Percentiles rank a stretch among this genome's conserved stretches.
Evolutionary conservation across 2,888 invertebrate genomes (phyloP).

Genomic region (Clanis bilineata): DNA sequence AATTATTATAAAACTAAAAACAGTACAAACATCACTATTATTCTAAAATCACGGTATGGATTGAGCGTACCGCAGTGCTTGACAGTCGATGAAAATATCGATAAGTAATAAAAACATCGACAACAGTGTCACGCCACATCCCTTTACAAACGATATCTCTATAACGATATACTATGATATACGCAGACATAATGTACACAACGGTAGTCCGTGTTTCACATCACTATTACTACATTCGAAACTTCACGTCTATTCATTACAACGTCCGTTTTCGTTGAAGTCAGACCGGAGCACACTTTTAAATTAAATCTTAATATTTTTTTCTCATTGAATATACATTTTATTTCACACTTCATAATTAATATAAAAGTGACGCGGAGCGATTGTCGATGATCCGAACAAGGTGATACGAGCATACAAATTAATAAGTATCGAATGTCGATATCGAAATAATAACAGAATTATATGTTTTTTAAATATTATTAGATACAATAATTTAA

Average conservation of each 20-base stretch:
- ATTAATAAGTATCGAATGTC: background rate
- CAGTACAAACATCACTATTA: slow-evolving; percentile 4
- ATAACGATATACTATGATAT: slow-evolving; percentile 57
- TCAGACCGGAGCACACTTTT: slow-evolving; percentile 43
- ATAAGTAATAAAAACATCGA: slow-evolving; percentile 28
- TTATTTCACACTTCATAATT: slow-evolving; percentile 23
- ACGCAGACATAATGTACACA: slow-evolving; percentile 62
- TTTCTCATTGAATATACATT: slow-evolving; percentile 9
- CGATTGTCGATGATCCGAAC: background rate
- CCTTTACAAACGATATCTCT: slow-evolving; percentile 51
- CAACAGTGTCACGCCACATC: slow-evolving; percentile 48
- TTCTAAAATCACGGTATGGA: slow-evolving; percentile 1
- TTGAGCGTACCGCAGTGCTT: slow-evolving; percentile 12
- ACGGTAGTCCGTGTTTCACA: slow-evolving; percentile 47
- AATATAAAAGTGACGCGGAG: slow-evolving; percentile 26
- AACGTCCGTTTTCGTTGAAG: slow-evolving; percentile 58
- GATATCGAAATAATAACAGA: background rate
- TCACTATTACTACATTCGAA: slow-evolving; percentile 46
- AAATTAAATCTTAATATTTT: slow-evolving; percentile 17
- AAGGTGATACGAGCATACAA: background rate
- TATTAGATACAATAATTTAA: no score
- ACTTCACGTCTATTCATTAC: slow-evolving; percentile 34
- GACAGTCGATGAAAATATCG: slow-evolving; percentile 26
- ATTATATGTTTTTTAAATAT: no score
- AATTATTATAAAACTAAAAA: slow-evolving; percentile 10